phyloP scores from a whole-genome alignment of 2,797 vertebrate genomes.

The Cossypha niveicapilla region DNA sequence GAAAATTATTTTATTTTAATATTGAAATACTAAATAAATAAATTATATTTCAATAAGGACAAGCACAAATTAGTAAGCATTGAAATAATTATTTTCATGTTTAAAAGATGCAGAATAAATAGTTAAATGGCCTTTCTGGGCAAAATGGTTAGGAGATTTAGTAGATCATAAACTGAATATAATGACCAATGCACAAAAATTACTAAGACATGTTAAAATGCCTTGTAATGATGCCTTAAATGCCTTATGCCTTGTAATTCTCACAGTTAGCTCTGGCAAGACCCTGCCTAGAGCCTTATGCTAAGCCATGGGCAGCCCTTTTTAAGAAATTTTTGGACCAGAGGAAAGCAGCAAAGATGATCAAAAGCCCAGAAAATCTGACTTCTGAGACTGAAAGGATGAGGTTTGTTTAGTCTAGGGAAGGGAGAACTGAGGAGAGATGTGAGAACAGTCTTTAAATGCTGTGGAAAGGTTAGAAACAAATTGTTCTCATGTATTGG shows the following conservation, averaged over 20 bases:
- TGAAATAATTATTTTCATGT: background rate
- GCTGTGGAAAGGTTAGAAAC: background rate
- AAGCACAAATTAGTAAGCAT: background rate
- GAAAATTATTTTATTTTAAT: background rate
- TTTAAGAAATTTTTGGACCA: background rate
- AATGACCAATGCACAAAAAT: background rate
- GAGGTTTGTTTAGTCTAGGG: background rate
- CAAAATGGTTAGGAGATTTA: background rate
- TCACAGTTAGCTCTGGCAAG: background rate
- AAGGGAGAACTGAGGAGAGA: background rate
- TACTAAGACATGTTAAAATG: background rate
- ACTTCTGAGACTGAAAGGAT: background rate
- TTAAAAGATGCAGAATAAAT: background rate
- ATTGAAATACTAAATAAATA: background rate
- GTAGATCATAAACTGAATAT: background rate
- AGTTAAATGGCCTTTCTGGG: background rate
- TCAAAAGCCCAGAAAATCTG: background rate
- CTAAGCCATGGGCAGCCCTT: background rate
- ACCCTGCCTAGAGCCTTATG: background rate
- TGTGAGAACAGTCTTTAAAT: background rate
- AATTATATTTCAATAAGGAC: background rate
- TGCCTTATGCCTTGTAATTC: background rate
- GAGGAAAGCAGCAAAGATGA: background rate
- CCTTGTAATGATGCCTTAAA: too few relatives aligned
- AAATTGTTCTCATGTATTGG: background rate